These are phyloP conservation scores for Trematomus loennbergii DNA, from an alignment of 2,113 vertebrate species.

Conservation along the genomic window DNA sequence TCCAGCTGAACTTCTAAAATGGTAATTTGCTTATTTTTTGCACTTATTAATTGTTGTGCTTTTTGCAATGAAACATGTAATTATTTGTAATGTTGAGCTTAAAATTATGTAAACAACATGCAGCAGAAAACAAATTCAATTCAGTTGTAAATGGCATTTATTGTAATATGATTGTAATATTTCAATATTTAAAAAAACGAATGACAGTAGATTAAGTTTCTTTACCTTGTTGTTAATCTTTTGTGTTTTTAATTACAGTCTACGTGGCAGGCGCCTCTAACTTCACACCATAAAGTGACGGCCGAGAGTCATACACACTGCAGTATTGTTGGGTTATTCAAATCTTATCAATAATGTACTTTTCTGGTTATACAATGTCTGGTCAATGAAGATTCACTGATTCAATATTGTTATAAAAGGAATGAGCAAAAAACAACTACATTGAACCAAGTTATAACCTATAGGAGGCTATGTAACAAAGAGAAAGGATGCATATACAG, in stretches of 20 bases:
- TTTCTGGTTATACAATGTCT: not conserved
- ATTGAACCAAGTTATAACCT: not conserved
- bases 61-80: not conserved
- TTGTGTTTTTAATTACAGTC: not conserved
- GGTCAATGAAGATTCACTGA: not conserved
- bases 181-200: not conserved
- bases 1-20: not conserved
- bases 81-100: not conserved
- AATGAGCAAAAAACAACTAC: not conserved
- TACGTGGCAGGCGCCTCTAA: not conserved
- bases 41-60: not conserved
- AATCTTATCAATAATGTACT: not conserved
- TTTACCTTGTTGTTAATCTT: not conserved
- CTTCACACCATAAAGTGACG: not conserved
- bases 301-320: not conserved
- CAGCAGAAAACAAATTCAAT: not conserved
- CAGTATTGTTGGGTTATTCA: not conserved
- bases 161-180: not conserved
- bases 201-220: not conserved
- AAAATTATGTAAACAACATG: not conserved
- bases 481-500: not conserved
- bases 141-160: not conserved
- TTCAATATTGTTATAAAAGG: not conserved
- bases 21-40: not conserved
- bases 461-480: not conserved